A percentile compares a stretch with the other conserved stretches of the same genome.
Conservation (phyloP, 2,113 vertebrate species). For the Jacana jacana region DNA sequence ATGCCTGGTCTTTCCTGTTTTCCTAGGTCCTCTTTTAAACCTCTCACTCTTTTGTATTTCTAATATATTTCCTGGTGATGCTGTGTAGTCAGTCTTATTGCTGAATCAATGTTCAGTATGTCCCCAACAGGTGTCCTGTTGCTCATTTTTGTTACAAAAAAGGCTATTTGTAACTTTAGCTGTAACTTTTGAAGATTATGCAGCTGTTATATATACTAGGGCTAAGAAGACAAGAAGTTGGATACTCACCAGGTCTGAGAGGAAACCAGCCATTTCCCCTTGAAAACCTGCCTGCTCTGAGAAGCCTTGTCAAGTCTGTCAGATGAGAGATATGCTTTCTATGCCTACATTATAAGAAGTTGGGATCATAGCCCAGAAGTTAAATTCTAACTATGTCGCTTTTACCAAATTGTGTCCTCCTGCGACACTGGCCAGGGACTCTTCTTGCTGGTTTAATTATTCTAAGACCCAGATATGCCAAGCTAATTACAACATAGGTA, state of each 20-base stretch:
- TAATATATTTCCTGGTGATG: not conserved
- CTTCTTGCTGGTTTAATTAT: constrained; percentile 52
- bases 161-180: not conserved
- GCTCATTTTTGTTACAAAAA: not conserved
- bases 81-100: not conserved
- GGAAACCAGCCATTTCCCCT: constrained; percentile 27
- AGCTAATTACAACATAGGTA: not conserved
- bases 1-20: not conserved
- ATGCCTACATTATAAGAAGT: not conserved
- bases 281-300: not conserved
- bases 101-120: not conserved
- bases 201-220: not conserved
- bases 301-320: constrained; percentile 2
- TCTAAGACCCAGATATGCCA: not conserved
- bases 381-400: constrained; percentile 22
- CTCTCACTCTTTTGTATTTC: not conserved
- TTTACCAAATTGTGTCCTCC: not conserved
- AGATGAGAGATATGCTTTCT: not conserved
- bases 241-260: constrained; percentile 60
- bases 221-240: not conserved
- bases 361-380: not conserved
- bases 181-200: not conserved
- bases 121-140: not conserved
- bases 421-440: not conserved
- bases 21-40: not conserved